Percentiles rank a stretch among this genome's conserved stretches.
These are phyloP conservation scores for Leptopilina boulardi DNA, from an alignment of 1,140 invertebrate genomes.

Conservation along the genomic window DNA sequence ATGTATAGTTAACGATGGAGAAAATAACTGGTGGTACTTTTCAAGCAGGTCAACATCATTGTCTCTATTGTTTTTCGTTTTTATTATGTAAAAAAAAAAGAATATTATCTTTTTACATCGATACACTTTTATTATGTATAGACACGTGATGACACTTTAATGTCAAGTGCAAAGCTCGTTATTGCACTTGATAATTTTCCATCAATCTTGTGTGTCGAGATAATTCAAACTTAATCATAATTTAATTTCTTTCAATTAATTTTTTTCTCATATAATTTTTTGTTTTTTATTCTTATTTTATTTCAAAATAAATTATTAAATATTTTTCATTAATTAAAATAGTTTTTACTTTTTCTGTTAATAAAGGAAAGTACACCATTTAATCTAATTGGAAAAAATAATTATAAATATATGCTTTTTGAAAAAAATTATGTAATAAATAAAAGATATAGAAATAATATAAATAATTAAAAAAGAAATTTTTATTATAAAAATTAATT, in stretches of 20 bases:
- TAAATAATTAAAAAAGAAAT: no score
- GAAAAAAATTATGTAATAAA: no score
- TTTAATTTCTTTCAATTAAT: background rate
- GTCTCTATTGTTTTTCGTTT: background rate
- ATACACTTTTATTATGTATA: background rate
- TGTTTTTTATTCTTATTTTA: no score
- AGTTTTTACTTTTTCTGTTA: no score
- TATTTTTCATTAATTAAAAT: no score
- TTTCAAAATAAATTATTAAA: no score
- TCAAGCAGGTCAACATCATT: background rate
- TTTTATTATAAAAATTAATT: no score
- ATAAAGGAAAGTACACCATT: no score
- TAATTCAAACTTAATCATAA: background rate
- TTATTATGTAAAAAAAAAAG: background rate
- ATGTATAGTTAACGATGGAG: background rate
- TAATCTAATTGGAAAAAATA: no score
- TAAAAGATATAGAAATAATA: no score
- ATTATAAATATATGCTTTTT: no score
- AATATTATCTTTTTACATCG: background rate
- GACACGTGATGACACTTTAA: background rate
- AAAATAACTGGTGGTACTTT: conserved; percentile 7
- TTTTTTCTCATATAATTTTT: no score
- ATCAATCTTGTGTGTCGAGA: background rate
- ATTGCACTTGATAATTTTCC: background rate
- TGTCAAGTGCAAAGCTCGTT: background rate